Base-by-base conservation (phyloP, 2,888 invertebrate species). In the Harpalus rubripes region DNA sequence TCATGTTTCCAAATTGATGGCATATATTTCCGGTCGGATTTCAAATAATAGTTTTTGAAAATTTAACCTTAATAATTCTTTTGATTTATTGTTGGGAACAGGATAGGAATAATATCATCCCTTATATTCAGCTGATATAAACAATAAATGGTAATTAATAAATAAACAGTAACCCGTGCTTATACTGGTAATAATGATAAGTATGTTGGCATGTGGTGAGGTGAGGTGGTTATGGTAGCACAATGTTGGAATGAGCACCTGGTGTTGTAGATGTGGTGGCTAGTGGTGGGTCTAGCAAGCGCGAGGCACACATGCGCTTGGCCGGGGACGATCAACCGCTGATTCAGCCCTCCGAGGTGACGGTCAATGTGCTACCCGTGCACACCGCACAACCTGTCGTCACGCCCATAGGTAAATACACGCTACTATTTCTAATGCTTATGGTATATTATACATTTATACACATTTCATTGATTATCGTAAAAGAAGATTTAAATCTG, bases 351-450 rank as follows among this genome's bases (percentile, higher is more conserved):
- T 94, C 94, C 86, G 96, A 96, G 91, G 95, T 96, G 88, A 94
- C 94, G 88, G 93, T 96, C 86, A 94, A 94, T 88, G 94, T 95
- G 88, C 94, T 94, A 88, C 94, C 95, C 83, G 94, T 96, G 80
- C 95, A 95, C 88, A 94, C 94, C 83, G 96, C 96, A 18, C 95
- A 96, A 90, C 95, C 96, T 86, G 95, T 96, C 89, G 92, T 96
- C 88, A 96, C 96, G 86, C 95, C 96, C 87, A 93, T 95, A 91
- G 95, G 95, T 95, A 93, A 89, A 74, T 74, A 74, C 44, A n/a
- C 16, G 32, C 32, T 5, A 32, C 32, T 32, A 32, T 6, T 44
- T 41, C 72, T 74, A 41, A 74, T 44, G 72, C 44, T 74, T 74
- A 26, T 26, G 63, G 63, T 63, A 10, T 22, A 22, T 22, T 22